These are phyloP conservation scores for Pagrus major DNA, from an alignment of 2,113 vertebrate genomes.

Conservation along the genomic window DNA sequence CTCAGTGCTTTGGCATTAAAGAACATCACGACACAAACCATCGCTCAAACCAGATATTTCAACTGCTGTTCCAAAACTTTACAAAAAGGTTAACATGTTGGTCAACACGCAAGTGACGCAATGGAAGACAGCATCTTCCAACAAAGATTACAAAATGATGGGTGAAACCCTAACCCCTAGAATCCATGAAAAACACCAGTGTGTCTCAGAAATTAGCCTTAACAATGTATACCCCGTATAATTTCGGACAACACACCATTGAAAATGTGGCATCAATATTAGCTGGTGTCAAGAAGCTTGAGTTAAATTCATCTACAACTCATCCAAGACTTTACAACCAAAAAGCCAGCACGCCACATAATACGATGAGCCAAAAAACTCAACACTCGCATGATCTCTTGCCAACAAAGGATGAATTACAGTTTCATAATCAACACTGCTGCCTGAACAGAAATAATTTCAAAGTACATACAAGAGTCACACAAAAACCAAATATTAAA, in stretches of 20 bases:
- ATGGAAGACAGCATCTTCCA: constrained; percentile 24
- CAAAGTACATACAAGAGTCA: constrained; percentile 5
- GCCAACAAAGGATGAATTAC: background rate
- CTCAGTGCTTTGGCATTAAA: constrained; percentile 25
- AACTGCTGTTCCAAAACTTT: constrained; percentile 30
- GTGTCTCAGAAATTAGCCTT: background rate
- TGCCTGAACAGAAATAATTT: background rate
- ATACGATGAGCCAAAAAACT: background rate
- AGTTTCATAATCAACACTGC: background rate
- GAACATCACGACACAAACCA: constrained; percentile 15
- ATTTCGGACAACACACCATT: constrained; percentile 17
- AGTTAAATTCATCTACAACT: constrained; percentile 11
- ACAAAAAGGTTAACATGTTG: constrained; percentile 34
- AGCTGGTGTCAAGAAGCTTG: background rate
- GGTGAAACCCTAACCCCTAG: constrained; percentile 2
- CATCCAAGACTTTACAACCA: background rate
- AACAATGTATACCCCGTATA: constrained; percentile 6
- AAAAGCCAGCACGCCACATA: constrained; percentile 23
- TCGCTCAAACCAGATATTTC: constrained; percentile 27
- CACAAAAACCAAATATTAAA: constrained; percentile 2
- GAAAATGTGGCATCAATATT: background rate
- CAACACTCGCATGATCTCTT: background rate
- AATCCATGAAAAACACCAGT: constrained; percentile 23
- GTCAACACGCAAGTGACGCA: constrained; percentile 28
- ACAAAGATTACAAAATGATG: constrained; percentile 30